Base-by-base conservation (phyloP, 2,888 invertebrate species). In the Xestia ashworthii region DNA sequence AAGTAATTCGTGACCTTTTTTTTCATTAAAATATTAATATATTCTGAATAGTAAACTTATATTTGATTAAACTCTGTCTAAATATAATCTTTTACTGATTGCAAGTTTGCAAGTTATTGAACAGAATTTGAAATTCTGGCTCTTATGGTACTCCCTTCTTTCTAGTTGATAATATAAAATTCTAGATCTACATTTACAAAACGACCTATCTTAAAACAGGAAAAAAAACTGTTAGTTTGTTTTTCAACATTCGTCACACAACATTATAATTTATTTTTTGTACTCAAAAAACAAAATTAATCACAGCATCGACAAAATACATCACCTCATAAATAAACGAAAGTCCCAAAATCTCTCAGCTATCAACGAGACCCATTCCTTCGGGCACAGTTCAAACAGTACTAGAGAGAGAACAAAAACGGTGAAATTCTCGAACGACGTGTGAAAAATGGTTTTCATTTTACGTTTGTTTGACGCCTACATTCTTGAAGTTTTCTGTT, bases 401-500 rank as follows among this genome's bases (percentile, higher is more conserved):
- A 76, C 81, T 76, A 86, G 71, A 80, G 78, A 80, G 79, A 87
- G 88, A 91, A 85, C 84, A 84, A 87, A 89, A 91, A 88, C 77
- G 89, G 92, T 90, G 92, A 92, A 93, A 92, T 91, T 91, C 89
- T 92, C 87, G 81, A 71, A 60, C 66, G 75, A 92, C 92, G 92
- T 94, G 95, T 93, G 95, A 91, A 94, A 94, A 92, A 92, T 89
- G 80, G 80, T 93, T 92, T 93, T 93, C 91, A 88, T 90, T 90
- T 90, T 84, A 88, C 81, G 90, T 90, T 92, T 92, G 89, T 89
- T 89, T 90, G 87, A 88, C 90, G 85, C 84, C 82, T 90, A 87
- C 87, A 88, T 87, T 85, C 80, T 81, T 89, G 83, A 80, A 32
- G 46, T 87, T 87, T 84, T 81, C 77, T 77, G 77, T 86, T 78